These are phyloP conservation scores for Haemorhous mexicanus DNA, from an alignment of 2,113 vertebrate genomes.

Conservation along the genomic window DNA sequence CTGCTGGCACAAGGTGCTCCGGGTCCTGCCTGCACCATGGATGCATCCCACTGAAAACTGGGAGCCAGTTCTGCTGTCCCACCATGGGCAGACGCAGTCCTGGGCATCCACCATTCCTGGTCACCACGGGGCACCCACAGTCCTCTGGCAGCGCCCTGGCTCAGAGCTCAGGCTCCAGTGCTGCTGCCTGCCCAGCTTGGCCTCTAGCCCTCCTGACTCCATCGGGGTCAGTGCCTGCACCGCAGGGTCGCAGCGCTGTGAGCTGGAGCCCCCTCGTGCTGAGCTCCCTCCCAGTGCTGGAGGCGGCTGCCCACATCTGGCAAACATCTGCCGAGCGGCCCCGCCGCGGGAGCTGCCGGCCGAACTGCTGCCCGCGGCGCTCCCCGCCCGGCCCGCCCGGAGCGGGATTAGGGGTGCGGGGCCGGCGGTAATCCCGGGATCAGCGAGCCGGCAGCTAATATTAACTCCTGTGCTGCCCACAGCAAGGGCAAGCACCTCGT, in stretches of 20 bases:
- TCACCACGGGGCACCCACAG: background rate
- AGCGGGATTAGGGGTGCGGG: constrained; percentile 37
- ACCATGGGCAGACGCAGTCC: rapidly evolving
- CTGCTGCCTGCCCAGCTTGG: background rate
- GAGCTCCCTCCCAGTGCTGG: background rate
- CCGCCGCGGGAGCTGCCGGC: background rate
- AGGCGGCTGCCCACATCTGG: constrained; percentile 43
- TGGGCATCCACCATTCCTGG: too few relatives aligned
- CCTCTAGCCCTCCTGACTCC: background rate
- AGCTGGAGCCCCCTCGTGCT: background rate
- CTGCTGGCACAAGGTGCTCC: rapidly evolving
- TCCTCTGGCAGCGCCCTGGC: rapidly evolving
- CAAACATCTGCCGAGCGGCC: background rate
- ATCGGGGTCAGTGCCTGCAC: background rate
- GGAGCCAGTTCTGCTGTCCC: background rate
- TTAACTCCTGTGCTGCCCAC: constrained; percentile 46
- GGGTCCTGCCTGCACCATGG: rapidly evolving
- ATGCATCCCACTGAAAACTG: rapidly evolving
- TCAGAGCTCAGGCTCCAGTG: rapidly evolving
- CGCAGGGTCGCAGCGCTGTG: rapidly evolving
- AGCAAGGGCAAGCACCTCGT: constrained; percentile 49
- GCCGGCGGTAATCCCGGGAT: constrained; percentile 63
- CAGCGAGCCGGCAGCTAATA: constrained; percentile 50
- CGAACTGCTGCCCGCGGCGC: background rate
- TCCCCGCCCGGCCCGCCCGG: background rate